Evolutionary conservation across 1,140 invertebrate genomes (phyloP), one percentile per base, ranked within the genome.

Genomic region (Ceratina australensis): DNA sequence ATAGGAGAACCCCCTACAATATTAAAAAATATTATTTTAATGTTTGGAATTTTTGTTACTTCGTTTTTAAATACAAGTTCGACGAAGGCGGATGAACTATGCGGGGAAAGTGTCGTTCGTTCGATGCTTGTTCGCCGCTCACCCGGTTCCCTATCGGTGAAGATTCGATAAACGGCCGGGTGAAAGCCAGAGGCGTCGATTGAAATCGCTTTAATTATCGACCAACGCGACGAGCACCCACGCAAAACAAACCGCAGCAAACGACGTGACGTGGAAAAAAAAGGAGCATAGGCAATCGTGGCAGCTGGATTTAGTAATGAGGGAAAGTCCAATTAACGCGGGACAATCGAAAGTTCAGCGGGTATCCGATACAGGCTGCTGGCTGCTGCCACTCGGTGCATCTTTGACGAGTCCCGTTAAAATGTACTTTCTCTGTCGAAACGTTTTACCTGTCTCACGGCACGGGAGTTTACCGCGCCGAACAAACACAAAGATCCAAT

Each of bases 281-380:
- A 18, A 24, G 56, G 15, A 33, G 60, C 24, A 10, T n/a, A 47
- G 8, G 16, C 24, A 16, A 7, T 42, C 33, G 2, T 42, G 0
- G 2, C 7, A 15, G 16, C 3, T 28, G 20, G 18, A 50, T 42
- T 42, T 20, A 20, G 57, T 2, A 42, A 65, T n/a, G 10, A 20
- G 47, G 26, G 47, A 33, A 42, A 63, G 50, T 74, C 61, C 77
- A 78, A 78, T 78, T 78, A 78, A 59, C 77, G 71, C 59, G 60
- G 74, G 65, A 78, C 71, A 78, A 74, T 78, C 5, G 42, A 50
- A 28, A 56, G 59, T 61, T 78, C 22, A 52, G 52, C 22, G 50
- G 50, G 28, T 28, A 52, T 67, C 12, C 3, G 13, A 5, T n/a
- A 33, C 49, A 77, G 57, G 20, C 67, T 42, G 33, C n/a, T n/a